Evolutionary conservation across 2,888 invertebrate genomes (phyloP), one percentile per base, ranked within the genome.

Genomic region (Drosophila subquinaria): DNA sequence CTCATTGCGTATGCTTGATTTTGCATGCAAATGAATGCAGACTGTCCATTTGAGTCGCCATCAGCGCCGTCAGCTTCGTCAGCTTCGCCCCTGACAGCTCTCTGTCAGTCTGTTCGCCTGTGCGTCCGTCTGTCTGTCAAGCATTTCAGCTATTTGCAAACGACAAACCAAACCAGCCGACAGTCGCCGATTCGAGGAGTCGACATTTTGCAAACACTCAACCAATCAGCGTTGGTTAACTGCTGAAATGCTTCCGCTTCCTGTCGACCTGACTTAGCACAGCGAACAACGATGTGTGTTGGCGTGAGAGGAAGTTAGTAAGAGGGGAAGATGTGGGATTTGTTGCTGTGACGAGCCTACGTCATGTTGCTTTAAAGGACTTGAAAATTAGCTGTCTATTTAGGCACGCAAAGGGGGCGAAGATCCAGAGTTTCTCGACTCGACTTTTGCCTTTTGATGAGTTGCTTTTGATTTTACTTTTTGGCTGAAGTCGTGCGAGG

Each of bases 381-480:
- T 75, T 86, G 62, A 88, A 88, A 86, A 86, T 86, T 86, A 86
- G 86, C 87, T 88, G 89, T 87, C 86, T 86, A 87, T 88, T 88
- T 86, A 86, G 84, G 73, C 82, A 87, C 88, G 82, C 88, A 67
- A 85, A 47, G 61, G 61, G 51, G 43, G 33, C 11, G 15, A 30
- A 1, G 4, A 15, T 42, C 30, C 17, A 10, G 47, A 36, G 15
- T 11, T 42, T 40, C 59, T 40, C 48, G 61, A 52, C 48, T 53
- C 48, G 61, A 55, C 48, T 53, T 73, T 27, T 63, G 63, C 43
- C 51, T 42, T 47, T 48, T 76, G 79, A 79, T 76, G 73, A 76
- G 76, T 62, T 66, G 64, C 76, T 73, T 77, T 74, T 74, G 74
- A 71, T 77, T 64, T 20, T 10, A 17, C 48, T 40, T 51, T 63